phyloP scores from a whole-genome alignment of 2,797 vertebrate species.

The Sebastiscus tertius region DNA sequence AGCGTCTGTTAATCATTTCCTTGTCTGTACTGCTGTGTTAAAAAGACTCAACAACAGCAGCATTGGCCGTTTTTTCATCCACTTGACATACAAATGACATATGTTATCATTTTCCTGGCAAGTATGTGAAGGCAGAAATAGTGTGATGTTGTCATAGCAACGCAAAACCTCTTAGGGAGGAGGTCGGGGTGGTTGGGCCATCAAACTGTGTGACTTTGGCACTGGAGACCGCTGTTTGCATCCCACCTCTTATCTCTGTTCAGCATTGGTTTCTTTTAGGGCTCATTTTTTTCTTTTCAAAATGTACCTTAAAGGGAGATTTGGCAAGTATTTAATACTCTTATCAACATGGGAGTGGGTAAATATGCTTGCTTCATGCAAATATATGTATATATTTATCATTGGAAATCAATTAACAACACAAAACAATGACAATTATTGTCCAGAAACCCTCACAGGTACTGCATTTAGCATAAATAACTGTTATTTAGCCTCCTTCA shows the following conservation, averaged over 20 bases:
- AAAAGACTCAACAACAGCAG: not conserved
- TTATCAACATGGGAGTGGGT: too few relatives aligned
- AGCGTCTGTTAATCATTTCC: not conserved
- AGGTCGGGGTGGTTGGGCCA: not conserved
- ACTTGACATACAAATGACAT: not conserved
- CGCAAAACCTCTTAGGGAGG: not conserved
- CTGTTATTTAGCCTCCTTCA: too few relatives aligned
- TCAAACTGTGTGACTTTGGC: constrained; percentile 4
- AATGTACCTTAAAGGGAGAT: too few relatives aligned
- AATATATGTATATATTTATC: too few relatives aligned
- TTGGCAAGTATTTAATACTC: too few relatives aligned
- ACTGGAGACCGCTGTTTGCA: not conserved
- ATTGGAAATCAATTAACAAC: too few relatives aligned
- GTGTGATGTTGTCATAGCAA: not conserved
- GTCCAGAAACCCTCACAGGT: too few relatives aligned
- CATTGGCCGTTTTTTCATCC: not conserved
- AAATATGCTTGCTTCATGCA: too few relatives aligned
- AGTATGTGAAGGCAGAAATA: constrained; percentile 12
- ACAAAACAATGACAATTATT: too few relatives aligned
- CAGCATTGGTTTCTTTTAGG: not conserved
- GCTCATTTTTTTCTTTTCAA: too few relatives aligned
- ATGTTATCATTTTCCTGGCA: not conserved
- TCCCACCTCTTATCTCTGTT: not conserved
- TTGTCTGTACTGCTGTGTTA: not conserved
- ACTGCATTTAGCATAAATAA: too few relatives aligned